Evolutionary conservation across 2,113 vertebrate genomes (phyloP).

Genomic region (Psammodynastes pulverulentus): DNA sequence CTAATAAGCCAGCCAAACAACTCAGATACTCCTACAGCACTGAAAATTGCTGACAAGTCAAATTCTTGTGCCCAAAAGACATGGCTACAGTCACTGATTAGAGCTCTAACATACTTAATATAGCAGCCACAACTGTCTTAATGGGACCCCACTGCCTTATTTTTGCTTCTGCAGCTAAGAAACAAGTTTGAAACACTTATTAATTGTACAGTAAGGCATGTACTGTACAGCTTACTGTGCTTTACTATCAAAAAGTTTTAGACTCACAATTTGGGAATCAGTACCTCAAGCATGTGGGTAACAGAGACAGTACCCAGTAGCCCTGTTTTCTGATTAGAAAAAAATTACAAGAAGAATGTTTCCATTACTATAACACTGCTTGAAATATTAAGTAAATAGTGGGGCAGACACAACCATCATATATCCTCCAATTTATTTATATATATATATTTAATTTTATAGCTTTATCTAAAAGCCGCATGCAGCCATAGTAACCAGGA

Average conservation of each 20-base stretch:
- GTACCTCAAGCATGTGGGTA: neutral
- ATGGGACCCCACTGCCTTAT: neutral
- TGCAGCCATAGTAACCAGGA: neutral
- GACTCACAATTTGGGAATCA: neutral
- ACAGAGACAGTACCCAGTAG: neutral
- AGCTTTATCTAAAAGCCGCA: neutral
- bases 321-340: neutral
- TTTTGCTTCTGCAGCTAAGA: neutral
- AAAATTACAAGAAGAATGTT: neutral
- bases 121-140: neutral
- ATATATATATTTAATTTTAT: neutral
- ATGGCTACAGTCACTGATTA: constrained; percentile 22
- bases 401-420: neutral
- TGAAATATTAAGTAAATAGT: neutral
- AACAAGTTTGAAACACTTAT: neutral
- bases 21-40: constrained; percentile 19
- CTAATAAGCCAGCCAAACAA: neutral
- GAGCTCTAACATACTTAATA: neutral
- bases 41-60: constrained; percentile 35
- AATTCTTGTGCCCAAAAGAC: constrained; percentile 53
- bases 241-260: neutral
- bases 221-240: neutral
- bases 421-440: neutral
- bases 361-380: neutral
- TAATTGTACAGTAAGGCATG: neutral